These are phyloP conservation scores for Bombycilla garrulus DNA, from an alignment of 2,113 vertebrate species.

Conservation along the genomic window DNA sequence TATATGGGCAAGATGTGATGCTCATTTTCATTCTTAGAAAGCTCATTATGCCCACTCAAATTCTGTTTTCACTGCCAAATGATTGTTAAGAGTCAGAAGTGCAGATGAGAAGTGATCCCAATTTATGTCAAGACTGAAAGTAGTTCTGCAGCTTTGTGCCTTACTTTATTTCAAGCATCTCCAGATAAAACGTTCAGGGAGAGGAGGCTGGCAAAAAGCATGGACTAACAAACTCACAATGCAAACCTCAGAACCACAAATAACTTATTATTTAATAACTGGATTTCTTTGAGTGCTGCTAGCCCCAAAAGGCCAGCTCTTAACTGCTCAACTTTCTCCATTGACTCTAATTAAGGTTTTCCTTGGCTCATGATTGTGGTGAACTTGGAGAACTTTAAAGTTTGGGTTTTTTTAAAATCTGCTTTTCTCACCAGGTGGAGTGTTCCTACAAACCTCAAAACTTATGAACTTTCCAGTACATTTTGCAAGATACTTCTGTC, in stretches of 20 bases:
- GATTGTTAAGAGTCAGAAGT: not conserved
- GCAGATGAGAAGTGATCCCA: not conserved
- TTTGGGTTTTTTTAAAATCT: not conserved
- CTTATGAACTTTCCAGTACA: constrained; percentile 62
- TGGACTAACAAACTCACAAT: not conserved
- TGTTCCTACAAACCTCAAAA: constrained; percentile 48
- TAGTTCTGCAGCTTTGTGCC: not conserved
- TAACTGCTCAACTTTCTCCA: constrained; percentile 39
- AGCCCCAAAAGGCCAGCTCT: constrained; percentile 8
- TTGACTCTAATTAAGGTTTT: constrained; percentile 58
- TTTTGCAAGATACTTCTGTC: constrained; percentile 54
- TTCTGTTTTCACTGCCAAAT: not conserved
- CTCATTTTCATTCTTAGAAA: not conserved
- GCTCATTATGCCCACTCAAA: not conserved
- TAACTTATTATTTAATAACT: constrained; percentile 30
- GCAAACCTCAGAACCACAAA: constrained; percentile 24
- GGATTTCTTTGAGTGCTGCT: constrained; percentile 8
- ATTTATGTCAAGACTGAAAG: not conserved
- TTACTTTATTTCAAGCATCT: not conserved
- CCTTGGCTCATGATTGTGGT: constrained; percentile 24
- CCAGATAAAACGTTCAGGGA: not conserved
- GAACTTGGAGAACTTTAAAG: constrained; percentile 29
- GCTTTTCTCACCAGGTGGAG: constrained; percentile 66
- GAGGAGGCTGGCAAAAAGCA: not conserved
- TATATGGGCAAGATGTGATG: not conserved